Base-by-base conservation (phyloP, 2,797 vertebrate genomes). In the Sebastes goodei region DNA sequence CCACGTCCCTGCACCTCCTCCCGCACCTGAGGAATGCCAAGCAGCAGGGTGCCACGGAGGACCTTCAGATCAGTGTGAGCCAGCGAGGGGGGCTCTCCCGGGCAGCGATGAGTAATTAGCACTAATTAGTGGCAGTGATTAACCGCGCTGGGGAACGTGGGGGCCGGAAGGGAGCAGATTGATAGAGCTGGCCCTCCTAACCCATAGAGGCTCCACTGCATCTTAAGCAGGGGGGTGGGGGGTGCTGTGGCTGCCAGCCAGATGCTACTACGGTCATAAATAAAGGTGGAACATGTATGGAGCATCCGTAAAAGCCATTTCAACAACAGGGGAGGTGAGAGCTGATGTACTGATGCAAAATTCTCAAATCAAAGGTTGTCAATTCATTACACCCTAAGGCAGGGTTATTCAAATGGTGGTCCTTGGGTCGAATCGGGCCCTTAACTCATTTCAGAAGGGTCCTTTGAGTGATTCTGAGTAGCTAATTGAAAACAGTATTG, bases 41-140 rank as follows among this genome's bases (percentile, higher is more conserved):
- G 71, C 80, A 86, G 86, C 63, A 20, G 83, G 85, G 81, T 55
- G 85, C 82, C 81, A 81, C 74, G 2, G 83, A 91, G 91, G 92
- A 89, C 91, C 84, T 89, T 89, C 86, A 86, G 78, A 89, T 84
- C 84, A 88, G 80, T 52, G 63, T 35, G 84, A 82, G 86, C 75
- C 72, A 65, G 69, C 7, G 21, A 74, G 74, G 81, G 81, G 80
- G 88, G 85, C 76, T 94, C 90, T 94, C 93, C 86, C 49, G 78
- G 93, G 92, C 92, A 92, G 88, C 87, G 6, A 84, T 92, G 93
- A 95, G 93, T 94, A 94, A 95, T 95, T 95, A 95, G 91, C 85
- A 89, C 94, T 96, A 96, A 97, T 97, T 97, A 97, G 95, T 93
- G 94, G 94, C 87, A 93, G 95, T 96, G 96, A 97, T 97, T 95